phyloP scores from a whole-genome alignment of 2,888 invertebrate genomes.

The Tetramorium bicarinatum region DNA sequence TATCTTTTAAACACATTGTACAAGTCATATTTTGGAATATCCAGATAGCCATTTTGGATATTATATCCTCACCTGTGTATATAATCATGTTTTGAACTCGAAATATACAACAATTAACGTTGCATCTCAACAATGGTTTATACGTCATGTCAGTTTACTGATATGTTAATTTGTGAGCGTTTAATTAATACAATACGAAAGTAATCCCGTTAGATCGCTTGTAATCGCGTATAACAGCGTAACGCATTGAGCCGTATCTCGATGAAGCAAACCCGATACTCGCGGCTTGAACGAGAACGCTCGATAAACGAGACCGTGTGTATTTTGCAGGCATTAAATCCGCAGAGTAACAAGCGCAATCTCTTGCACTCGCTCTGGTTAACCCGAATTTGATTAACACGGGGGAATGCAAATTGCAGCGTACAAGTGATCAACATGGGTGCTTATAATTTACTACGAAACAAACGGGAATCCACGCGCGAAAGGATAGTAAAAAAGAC shows the following conservation, averaged over 20 bases:
- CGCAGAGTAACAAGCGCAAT: conserved; percentile 41
- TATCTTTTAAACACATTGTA: background rate
- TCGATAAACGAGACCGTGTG: conserved; percentile 32
- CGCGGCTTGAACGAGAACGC: conserved; percentile 38
- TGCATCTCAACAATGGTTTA: conserved; percentile 20
- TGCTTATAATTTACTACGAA: conserved; percentile 23
- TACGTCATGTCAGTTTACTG: conserved; percentile 10
- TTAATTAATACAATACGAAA: conserved; percentile 40
- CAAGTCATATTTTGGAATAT: background rate
- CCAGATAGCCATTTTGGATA: background rate
- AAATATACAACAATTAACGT: conserved; percentile 9
- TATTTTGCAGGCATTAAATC: conserved; percentile 32
- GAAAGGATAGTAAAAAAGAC: conserved; percentile 11
- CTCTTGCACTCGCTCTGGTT: conserved; percentile 38
- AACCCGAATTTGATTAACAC: conserved; percentile 42
- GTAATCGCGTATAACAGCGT: conserved; percentile 27
- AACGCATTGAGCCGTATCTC: conserved; percentile 23
- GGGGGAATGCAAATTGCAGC: conserved; percentile 26
- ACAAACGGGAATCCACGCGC: background rate
- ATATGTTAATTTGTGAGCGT: conserved; percentile 32
- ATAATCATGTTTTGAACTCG: background rate
- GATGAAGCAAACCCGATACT: conserved; percentile 20
- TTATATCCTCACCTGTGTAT: background rate
- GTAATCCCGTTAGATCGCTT: conserved; percentile 21
- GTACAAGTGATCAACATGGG: conserved; percentile 29